phyloP scores from a whole-genome alignment of 2,888 invertebrate species.

The Apodemia zela region DNA sequence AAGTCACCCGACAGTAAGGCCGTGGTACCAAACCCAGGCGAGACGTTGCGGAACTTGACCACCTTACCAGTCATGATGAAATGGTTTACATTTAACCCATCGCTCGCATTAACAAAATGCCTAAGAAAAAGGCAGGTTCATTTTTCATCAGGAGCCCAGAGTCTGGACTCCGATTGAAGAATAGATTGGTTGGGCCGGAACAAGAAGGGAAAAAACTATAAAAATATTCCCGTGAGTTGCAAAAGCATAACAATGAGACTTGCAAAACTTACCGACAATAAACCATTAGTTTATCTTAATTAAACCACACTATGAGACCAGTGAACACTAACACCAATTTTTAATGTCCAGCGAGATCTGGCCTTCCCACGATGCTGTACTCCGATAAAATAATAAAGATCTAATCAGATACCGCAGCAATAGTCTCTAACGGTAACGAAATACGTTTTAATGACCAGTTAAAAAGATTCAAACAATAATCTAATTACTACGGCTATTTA shows the following conservation, averaged over 20 bases:
- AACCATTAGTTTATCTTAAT: conserved; percentile 8
- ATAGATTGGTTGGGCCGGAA: too few relatives aligned
- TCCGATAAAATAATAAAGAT: not conserved
- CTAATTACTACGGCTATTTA: not conserved
- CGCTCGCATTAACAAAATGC: too few relatives aligned
- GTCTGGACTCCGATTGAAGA: too few relatives aligned
- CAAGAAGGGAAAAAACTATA: too few relatives aligned
- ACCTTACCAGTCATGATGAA: too few relatives aligned
- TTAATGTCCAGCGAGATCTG: not conserved
- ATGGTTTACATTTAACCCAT: too few relatives aligned
- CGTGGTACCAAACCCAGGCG: too few relatives aligned
- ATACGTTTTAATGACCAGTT: not conserved
- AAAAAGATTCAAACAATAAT: conserved; percentile 2
- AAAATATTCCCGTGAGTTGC: not conserved
- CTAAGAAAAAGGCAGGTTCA: too few relatives aligned
- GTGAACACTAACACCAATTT: not conserved
- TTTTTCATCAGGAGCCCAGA: too few relatives aligned
- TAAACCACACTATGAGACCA: not conserved
- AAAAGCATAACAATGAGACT: not conserved
- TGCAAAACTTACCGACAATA: conserved; percentile 1
- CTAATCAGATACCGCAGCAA: not conserved
- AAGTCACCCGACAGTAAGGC: too few relatives aligned
- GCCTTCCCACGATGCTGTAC: conserved; percentile 5
- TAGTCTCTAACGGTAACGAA: conserved; percentile 3
- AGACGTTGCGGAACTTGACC: too few relatives aligned